Conservation (phyloP, 1,140 invertebrate genomes). For the Drosophila tani region DNA sequence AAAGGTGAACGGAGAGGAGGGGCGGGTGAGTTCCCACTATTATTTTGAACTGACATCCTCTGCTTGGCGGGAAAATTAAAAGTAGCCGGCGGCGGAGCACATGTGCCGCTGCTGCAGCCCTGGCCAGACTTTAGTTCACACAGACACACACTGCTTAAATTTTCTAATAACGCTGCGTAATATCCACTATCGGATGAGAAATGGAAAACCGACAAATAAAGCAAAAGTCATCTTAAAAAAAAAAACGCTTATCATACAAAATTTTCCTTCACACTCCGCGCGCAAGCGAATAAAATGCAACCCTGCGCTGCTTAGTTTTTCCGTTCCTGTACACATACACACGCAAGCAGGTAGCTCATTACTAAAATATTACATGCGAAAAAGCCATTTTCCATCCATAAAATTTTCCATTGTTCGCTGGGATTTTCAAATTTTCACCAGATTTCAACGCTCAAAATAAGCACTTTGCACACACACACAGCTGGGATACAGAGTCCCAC, state of each 20-base stretch:
- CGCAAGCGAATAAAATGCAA: slow-evolving; percentile 34
- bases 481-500: slow-evolving; percentile 4
- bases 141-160: neutral
- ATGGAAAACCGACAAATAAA: slow-evolving; percentile 7
- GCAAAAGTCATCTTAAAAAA: slow-evolving; percentile 26
- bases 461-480: slow-evolving; percentile 39
- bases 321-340: slow-evolving; percentile 27
- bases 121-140: slow-evolving; percentile 13
- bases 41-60: slow-evolving; percentile 12
- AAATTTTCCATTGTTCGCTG: slow-evolving; percentile 32
- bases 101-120: slow-evolving; percentile 23
- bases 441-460: slow-evolving; percentile 38
- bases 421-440: slow-evolving; percentile 27
- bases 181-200: slow-evolving; percentile 26
- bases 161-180: slow-evolving; percentile 10
- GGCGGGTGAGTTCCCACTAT: slow-evolving; percentile 25
- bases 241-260: slow-evolving; percentile 35
- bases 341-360: neutral
- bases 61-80: slow-evolving; percentile 48
- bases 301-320: slow-evolving; percentile 40
- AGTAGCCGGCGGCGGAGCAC: slow-evolving; percentile 12
- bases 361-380: neutral
- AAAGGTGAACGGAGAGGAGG: neutral
- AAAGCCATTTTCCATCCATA: slow-evolving; percentile 15
- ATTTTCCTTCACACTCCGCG: slow-evolving; percentile 15